Base-by-base conservation (phyloP, 2,113 vertebrate genomes). In the Donacobius atricapilla region DNA sequence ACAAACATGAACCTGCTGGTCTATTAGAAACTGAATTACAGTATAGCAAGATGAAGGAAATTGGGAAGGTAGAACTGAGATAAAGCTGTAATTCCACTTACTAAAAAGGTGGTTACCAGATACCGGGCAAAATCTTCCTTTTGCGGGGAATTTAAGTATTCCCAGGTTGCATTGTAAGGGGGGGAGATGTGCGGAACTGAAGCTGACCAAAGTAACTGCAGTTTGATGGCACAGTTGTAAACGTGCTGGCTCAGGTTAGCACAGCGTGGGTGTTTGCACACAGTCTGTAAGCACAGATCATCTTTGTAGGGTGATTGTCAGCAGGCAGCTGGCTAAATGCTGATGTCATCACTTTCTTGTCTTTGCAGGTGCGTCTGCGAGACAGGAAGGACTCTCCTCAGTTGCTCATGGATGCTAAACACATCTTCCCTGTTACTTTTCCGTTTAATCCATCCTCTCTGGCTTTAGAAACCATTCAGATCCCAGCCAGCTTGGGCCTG, bases 361-460 rank as follows among this genome's bases (percentile, higher is more conserved):
- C 90, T 90, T 88, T 93, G 61, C 97, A 99, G 99, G 97, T 99
- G 83, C 99, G 99, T 86, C 98, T 99, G 94, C 98, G 99, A 88
- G 99, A 99, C 95, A 98, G 99, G 77, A 99, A 99, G 84, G 99
- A 99, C 96, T 99, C 99, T 56, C 99, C 99, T 47, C 99, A 99
- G 97, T 97, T 99, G 95, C 98, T 99, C 92, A 99, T 99, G 98
- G 99, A 99, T 98, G 99, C 99, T 15, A 99, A 99, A 97, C 98
- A 99, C 93, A 99, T 99, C 95, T 99, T 99, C 39, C 99, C 99
- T 1, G 99, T 99, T 94, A 99, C 99, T 48, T 99, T 99, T 92
- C 99, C 99, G 0, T 99, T 99, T 94, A 99, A 98, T 96, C 99
- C 99, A 4, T 99, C 99, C 89, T 98, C 99, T 39, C 98, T 99